phyloP scores from a whole-genome alignment of 2,888 invertebrate species.

The Parochlus steinenii region DNA sequence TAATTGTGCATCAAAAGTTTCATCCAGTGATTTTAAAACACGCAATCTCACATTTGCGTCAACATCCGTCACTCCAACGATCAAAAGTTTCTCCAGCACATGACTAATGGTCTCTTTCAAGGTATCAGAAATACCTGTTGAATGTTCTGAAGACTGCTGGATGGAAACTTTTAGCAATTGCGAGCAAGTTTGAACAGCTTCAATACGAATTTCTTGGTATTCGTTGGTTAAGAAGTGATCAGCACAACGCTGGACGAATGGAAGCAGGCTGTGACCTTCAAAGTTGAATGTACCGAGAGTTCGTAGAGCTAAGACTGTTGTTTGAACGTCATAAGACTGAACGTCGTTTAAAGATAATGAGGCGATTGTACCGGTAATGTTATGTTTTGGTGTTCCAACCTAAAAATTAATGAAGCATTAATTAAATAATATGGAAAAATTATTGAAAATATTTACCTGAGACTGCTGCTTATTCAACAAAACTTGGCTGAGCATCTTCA shows the following conservation, averaged over 20 bases:
- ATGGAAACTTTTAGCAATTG: conserved; percentile 73
- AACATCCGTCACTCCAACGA: conserved; percentile 89
- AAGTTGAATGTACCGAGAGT: conserved; percentile 86
- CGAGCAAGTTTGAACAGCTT: conserved; percentile 89
- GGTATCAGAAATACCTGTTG: conserved; percentile 56
- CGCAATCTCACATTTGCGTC: conserved; percentile 88
- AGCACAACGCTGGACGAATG: conserved; percentile 84
- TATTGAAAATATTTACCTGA: too few species aligned
- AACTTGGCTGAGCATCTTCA: conserved; percentile 80
- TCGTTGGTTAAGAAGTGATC: conserved; percentile 84
- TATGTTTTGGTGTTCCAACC: conserved; percentile 58
- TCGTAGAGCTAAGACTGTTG: conserved; percentile 77
- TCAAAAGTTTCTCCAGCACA: conserved; percentile 76
- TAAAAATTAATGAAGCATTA: too few species aligned
- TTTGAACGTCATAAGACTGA: conserved; percentile 52
- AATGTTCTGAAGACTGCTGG: conserved; percentile 34
- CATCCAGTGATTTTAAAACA: conserved; percentile 79
- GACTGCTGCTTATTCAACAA: conserved; percentile 73
- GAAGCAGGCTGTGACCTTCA: conserved; percentile 78
- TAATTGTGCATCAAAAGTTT: conserved; percentile 83
- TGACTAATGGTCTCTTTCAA: conserved; percentile 78
- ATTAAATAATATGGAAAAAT: too few species aligned
- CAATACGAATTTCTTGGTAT: conserved; percentile 77
- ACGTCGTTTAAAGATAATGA: conserved; percentile 19
- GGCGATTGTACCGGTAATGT: conserved; percentile 26